Percentiles rank a stretch among this genome's conserved stretches.
These are phyloP conservation scores for Saturnia pavonia DNA, from an alignment of 2,888 invertebrate species.

Conservation along the genomic window DNA sequence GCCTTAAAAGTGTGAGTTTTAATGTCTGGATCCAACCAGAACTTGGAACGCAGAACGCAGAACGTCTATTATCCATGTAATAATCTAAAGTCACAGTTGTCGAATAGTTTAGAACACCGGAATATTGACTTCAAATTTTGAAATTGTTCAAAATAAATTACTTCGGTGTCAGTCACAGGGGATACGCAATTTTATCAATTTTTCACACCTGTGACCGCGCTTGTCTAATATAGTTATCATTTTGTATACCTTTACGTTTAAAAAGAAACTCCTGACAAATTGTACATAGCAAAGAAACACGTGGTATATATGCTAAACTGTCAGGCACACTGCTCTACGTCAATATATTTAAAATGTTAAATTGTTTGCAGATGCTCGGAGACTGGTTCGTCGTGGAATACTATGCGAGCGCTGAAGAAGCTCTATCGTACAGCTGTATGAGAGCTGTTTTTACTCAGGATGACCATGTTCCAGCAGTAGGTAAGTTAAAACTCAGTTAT, in stretches of 20 bases:
- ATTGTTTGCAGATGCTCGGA: conserved; percentile 85
- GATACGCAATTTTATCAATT: too few species aligned
- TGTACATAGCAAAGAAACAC: background rate
- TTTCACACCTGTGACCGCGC: too few species aligned
- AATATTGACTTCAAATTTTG: too few species aligned
- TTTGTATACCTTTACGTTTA: background rate
- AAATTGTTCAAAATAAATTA: too few species aligned
- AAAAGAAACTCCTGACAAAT: background rate
- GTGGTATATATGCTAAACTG: background rate
- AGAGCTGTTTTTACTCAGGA: conserved; percentile 85
- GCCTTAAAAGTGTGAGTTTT: too few species aligned
- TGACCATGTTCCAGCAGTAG: conserved; percentile 67
- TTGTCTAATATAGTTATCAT: too few species aligned
- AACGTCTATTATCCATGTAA: too few species aligned
- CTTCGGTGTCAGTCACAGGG: too few species aligned
- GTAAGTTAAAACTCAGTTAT: conserved; percentile 40
- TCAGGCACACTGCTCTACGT: background rate
- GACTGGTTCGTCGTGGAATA: conserved; percentile 94
- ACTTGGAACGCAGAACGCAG: too few species aligned
- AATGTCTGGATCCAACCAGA: too few species aligned
- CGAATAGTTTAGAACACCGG: too few species aligned
- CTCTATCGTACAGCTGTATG: conserved; percentile 93
- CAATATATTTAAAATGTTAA: background rate
- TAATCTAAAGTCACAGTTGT: too few species aligned
- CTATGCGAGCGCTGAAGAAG: conserved; percentile 94